Base-by-base conservation (phyloP, 1,140 invertebrate species). In the Hirudo medicinalis region DNA sequence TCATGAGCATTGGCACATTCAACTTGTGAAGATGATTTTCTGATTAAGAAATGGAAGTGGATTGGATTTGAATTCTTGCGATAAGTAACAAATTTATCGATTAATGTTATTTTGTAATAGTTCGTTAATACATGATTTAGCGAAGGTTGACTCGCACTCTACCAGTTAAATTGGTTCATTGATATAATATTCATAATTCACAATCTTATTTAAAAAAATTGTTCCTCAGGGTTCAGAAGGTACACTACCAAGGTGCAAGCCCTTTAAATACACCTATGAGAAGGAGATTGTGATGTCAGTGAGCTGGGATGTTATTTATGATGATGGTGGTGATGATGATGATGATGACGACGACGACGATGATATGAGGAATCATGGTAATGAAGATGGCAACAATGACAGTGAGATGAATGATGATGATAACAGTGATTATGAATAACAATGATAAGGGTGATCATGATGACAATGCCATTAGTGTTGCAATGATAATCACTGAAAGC, bases 211-310 rank as follows among this genome's bases (percentile, higher is more conserved):
- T n/a, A n/a, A n/a, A n/a, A n/a, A n/a, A 17, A 15, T 49, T 49
- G 43, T 49, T 49, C 8, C 8, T 15, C 82, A 93, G 85, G 87
- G 89, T 49, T 86, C 88, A 75, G 90, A 92, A 80, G 92, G 91
- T 72, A 85, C 89, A 22, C 90, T 98, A 75, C 91, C 92, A 6
- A 84, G 94, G 76, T 94, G 92, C 70, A 99, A 99, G 81, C 97
- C 96, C 9, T 87, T 99, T 29, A 99, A 98, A 81, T 99, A 98
- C 79, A 90, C 93, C 5, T 99, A 98, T 82, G 96, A 99, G 82
- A 99, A 99, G 80, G 97, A 99, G 85, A 99, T 99, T 79, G 97
- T 99, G 0, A 96, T 99, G 91, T 99, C 79, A 78, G 83, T 82
- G 60, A 55, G 40, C 22, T 4, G 32, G 1, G 9, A 20, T 25